phyloP scores from a whole-genome alignment of 2,888 invertebrate genomes.

The Ormyrus thymus region DNA sequence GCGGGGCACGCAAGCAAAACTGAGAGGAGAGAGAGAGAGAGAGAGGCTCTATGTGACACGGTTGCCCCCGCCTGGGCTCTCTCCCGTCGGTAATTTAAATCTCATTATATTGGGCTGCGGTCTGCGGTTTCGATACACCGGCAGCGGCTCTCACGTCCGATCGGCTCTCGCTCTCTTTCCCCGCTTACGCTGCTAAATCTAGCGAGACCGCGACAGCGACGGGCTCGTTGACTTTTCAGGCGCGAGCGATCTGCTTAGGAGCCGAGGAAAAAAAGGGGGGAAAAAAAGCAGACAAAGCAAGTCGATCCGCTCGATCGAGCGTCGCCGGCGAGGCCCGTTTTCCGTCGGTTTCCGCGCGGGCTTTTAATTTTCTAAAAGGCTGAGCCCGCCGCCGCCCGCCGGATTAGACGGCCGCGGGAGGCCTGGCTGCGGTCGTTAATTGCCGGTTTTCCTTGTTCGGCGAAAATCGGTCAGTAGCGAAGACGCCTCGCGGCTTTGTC shows the following conservation, averaged over 20 bases:
- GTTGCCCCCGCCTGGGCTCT: conserved; percentile 25
- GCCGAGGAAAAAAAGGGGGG: not conserved
- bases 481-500: not conserved
- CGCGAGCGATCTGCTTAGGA: not conserved
- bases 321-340: conserved; percentile 33
- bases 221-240: conserved; percentile 41
- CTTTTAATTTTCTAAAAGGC: conserved; percentile 42
- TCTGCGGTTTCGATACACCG: conserved; percentile 70
- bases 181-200: conserved; percentile 57
- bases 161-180: not conserved
- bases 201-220: conserved; percentile 57
- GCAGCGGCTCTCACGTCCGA: conserved; percentile 63
- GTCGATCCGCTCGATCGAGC: conserved; percentile 57
- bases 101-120: conserved; percentile 73
- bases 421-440: conserved; percentile 47
- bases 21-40: conserved; percentile 60
- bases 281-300: not conserved
- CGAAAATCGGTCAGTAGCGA: conserved; percentile 53
- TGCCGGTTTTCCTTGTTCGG: conserved; percentile 32
- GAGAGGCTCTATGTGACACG: conserved; percentile 68
- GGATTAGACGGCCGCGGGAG: not conserved
- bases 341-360: not conserved
- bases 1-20: conserved; percentile 57
- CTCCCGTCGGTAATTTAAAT: conserved; percentile 73
- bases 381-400: not conserved